Evolutionary conservation across 2,888 invertebrate species (phyloP).

Genomic region (Eumacrocentrus americanus): DNA sequence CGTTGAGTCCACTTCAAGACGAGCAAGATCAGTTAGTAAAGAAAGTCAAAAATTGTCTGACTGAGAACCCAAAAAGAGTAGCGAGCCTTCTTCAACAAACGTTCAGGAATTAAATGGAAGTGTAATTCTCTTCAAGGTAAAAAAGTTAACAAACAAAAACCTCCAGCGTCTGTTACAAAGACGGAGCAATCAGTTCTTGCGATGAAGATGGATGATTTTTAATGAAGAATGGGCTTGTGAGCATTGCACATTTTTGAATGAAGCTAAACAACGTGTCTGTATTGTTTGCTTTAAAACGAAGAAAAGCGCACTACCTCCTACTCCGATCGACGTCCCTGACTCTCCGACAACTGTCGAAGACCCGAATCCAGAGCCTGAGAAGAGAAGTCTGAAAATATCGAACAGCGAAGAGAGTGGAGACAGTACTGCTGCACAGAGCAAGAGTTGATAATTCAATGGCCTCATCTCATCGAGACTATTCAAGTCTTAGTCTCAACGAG

Average conservation of each 20-base stretch:
- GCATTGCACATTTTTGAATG: slow-evolving; percentile 89
- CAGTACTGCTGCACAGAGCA: slow-evolving; percentile 61
- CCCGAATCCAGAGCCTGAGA: too few relatives aligned
- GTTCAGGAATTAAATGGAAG: slow-evolving; percentile 12
- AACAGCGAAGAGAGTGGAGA: slow-evolving; percentile 55
- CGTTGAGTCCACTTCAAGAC: slow-evolving; percentile 33
- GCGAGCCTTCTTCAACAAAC: too few relatives aligned
- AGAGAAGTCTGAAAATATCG: slow-evolving; percentile 44
- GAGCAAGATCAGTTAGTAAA: background rate
- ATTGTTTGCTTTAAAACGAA: slow-evolving; percentile 84
- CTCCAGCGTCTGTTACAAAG: too few relatives aligned
- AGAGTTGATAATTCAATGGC: slow-evolving; percentile 86
- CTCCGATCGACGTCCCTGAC: slow-evolving; percentile 21
- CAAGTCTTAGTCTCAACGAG: slow-evolving; percentile 83
- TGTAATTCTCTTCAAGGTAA: background rate
- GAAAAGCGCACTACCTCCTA: slow-evolving; percentile 50
- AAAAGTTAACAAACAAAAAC: too few relatives aligned
- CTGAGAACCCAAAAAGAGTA: background rate
- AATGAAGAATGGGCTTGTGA: slow-evolving; percentile 80
- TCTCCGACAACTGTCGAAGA: too few relatives aligned
- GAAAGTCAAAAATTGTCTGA: slow-evolving; percentile 11
- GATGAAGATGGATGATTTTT: too few relatives aligned
- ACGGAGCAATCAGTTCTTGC: too few relatives aligned
- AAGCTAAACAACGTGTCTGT: slow-evolving; percentile 79
- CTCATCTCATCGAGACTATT: slow-evolving; percentile 83